Percentiles rank a stretch among this genome's conserved stretches.
phyloP scores from a whole-genome alignment of 2,888 invertebrate species.

The Flexamia atlantica region DNA sequence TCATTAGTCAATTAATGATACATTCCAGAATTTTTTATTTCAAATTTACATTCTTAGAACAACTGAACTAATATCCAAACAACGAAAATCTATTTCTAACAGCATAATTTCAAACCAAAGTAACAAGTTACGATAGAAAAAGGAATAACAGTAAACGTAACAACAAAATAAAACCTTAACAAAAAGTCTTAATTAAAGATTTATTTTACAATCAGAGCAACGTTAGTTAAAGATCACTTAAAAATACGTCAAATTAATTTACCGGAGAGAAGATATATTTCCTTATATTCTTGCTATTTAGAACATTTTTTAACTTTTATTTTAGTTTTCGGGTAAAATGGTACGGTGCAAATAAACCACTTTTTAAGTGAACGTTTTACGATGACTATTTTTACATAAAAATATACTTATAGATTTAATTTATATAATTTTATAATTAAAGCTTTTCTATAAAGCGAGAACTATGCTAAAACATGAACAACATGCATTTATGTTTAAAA shows the following conservation, averaged over 20 bases:
- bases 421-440: slow-evolving; percentile 29
- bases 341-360: slow-evolving; percentile 1
- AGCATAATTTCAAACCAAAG: neutral
- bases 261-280: too few species aligned
- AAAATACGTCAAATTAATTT: neutral
- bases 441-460: slow-evolving; percentile 42
- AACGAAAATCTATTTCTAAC: neutral
- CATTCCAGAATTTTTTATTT: neutral
- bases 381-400: slow-evolving; percentile 1
- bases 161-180: neutral
- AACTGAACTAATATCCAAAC: slow-evolving; percentile 12
- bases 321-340: neutral
- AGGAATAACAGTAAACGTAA: neutral
- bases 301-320: too few species aligned
- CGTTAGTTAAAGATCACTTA: neutral
- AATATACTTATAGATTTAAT: slow-evolving; percentile 2
- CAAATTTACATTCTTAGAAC: neutral
- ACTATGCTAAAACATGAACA: slow-evolving; percentile 41
- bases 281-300: too few species aligned
- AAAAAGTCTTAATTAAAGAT: neutral
- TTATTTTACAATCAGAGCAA: neutral
- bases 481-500: slow-evolving; percentile 34
- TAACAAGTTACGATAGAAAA: neutral
- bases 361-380: neutral
- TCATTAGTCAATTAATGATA: neutral